Evolutionary conservation across 2,797 vertebrate genomes (phyloP).

Genomic region (Bovichtus variegatus): DNA sequence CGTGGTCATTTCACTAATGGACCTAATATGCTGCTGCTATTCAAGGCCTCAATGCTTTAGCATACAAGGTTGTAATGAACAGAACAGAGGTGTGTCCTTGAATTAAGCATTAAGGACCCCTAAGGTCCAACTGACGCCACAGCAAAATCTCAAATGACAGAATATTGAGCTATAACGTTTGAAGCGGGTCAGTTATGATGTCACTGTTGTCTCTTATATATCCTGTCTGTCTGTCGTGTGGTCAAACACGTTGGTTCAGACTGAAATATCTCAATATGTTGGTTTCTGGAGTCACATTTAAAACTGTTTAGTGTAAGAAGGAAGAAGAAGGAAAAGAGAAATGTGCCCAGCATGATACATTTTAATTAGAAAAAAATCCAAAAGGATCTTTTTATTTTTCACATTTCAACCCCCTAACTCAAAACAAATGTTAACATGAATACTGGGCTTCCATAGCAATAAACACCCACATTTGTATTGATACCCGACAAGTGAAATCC

Average conservation of each 20-base stretch:
- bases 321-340: not conserved
- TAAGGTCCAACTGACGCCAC: not conserved
- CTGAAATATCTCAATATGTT: too few species aligned
- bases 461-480: not conserved
- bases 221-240: too few species aligned
- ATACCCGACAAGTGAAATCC: not conserved
- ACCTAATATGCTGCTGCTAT: not conserved
- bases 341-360: too few species aligned
- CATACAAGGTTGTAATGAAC: not conserved
- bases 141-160: not conserved
- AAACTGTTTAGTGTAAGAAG: not conserved
- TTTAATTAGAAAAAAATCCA: not conserved
- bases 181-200: too few species aligned
- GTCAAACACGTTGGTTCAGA: too few species aligned
- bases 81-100: constrained; percentile 3
- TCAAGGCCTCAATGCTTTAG: constrained; percentile 7
- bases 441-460: not conserved
- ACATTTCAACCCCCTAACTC: too few species aligned
- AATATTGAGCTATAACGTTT: not conserved
- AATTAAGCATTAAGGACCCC: not conserved
- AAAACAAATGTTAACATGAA: not conserved
- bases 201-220: not conserved
- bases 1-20: constrained; percentile 31
- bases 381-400: too few species aligned
- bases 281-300: not conserved